These are phyloP conservation scores for Umimayanthus chanpuru DNA, from an alignment of 92 coral and sea anemone species.

Conservation along the genomic window DNA sequence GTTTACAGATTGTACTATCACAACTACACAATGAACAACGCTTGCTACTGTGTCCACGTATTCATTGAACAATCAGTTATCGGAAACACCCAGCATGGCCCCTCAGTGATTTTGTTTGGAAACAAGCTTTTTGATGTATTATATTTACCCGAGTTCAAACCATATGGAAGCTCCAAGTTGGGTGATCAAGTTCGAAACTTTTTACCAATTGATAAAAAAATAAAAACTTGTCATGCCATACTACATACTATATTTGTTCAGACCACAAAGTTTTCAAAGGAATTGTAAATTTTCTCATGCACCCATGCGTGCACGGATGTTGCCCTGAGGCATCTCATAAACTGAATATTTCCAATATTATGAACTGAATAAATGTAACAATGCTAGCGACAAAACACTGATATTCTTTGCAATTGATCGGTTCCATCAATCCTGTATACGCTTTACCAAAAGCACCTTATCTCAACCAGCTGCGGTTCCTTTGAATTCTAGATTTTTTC, in stretches of 20 bases:
- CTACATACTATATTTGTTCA: not conserved
- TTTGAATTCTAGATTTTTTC: no score
- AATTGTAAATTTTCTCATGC: not conserved
- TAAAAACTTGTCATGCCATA: not conserved
- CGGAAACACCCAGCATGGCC: not conserved
- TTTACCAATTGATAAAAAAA: no score
- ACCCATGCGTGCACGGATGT: not conserved
- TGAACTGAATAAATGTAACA: not conserved
- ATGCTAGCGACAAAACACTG: not conserved
- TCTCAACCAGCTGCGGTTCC: not conserved
- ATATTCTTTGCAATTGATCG: not conserved
- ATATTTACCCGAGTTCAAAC: not conserved
- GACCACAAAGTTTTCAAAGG: not conserved
- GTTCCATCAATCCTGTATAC: not conserved
- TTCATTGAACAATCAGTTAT: not conserved
- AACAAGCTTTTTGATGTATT: constrained; percentile 18
- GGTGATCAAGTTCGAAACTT: not conserved
- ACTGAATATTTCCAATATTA: not conserved
- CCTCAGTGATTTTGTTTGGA: not conserved
- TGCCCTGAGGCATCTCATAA: not conserved
- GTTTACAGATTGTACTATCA: no score
- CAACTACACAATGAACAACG: not conserved
- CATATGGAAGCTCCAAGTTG: not conserved
- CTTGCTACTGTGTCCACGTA: not conserved
- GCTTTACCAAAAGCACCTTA: not conserved